These are phyloP conservation scores for Sciurus carolinensis DNA, from an alignment of 2,797 vertebrate genomes.

Conservation along the genomic window DNA sequence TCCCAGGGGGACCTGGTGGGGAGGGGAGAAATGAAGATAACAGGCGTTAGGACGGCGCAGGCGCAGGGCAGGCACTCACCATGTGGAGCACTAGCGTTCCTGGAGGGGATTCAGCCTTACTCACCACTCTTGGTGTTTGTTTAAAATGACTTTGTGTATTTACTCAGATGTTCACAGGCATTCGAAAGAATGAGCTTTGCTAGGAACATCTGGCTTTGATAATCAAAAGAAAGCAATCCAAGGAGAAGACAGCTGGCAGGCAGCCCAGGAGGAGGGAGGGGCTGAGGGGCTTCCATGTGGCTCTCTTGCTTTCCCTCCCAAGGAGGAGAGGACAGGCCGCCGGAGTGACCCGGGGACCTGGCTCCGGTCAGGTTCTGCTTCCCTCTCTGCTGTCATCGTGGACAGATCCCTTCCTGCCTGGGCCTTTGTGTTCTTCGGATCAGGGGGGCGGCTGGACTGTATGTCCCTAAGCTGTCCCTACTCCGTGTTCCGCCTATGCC, in stretches of 20 bases:
- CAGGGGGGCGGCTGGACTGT: not conserved
- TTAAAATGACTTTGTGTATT: constrained; percentile 18
- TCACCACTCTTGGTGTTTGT: not conserved
- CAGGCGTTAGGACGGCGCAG: too few relatives aligned
- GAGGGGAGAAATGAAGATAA: not conserved
- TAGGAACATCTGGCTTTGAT: constrained; percentile 71
- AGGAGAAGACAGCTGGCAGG: constrained; percentile 39
- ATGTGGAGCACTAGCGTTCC: not conserved
- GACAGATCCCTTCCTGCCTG: not conserved
- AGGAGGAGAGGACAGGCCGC: not conserved
- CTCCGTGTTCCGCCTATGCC: not conserved
- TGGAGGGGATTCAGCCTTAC: not conserved
- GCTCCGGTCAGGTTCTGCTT: not conserved
- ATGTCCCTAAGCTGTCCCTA: not conserved
- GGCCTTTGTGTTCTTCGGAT: not conserved
- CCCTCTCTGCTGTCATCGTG: fast-evolving
- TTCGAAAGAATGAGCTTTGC: constrained; percentile 21
- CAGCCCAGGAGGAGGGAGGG: not conserved
- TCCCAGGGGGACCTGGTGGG: not conserved
- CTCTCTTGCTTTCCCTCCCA: not conserved
- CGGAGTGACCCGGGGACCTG: not conserved
- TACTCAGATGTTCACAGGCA: constrained; percentile 48
- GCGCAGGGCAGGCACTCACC: not conserved
- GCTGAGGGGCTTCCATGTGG: not conserved
- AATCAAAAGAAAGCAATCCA: constrained; percentile 27